phyloP scores from a whole-genome alignment of 2,888 invertebrate species.

The Chalcosyrphus nemorum region DNA sequence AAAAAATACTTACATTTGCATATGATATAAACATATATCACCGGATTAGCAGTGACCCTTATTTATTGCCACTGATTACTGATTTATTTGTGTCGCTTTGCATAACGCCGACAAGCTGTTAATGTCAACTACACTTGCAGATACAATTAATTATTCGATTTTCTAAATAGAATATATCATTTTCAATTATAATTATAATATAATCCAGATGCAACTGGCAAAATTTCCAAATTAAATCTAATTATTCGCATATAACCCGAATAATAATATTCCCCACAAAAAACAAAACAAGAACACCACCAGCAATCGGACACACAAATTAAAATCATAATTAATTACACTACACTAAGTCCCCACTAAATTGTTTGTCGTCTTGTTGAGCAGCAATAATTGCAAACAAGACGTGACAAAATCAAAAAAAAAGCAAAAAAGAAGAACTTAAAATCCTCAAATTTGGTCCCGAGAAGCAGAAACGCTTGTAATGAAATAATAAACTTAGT shows the following conservation, averaged over 20 bases:
- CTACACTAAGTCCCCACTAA: conserved; percentile 41
- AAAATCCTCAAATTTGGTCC: conserved; percentile 12
- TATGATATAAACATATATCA: too few relatives aligned
- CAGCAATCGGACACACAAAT: conserved; percentile 44
- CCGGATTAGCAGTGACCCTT: too few relatives aligned
- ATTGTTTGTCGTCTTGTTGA: conserved; percentile 58
- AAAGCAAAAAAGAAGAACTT: conserved; percentile 1
- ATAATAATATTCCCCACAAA: conserved; percentile 33
- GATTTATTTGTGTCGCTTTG: background rate
- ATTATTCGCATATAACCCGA: background rate
- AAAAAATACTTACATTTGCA: too few relatives aligned
- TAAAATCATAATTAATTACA: conserved; percentile 53
- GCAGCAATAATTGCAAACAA: conserved; percentile 43
- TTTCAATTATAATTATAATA: background rate
- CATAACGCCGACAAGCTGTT: background rate
- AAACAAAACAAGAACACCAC: conserved; percentile 1
- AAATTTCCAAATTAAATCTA: background rate
- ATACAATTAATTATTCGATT: background rate
- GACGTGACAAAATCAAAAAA: conserved; percentile 11
- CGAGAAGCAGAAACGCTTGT: too few relatives aligned
- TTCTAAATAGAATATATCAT: background rate
- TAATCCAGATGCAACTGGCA: background rate
- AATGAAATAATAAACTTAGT: conserved; percentile 60
- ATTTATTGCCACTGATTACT: background rate
- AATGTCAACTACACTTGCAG: background rate